These are phyloP conservation scores for Equus quagga DNA, from an alignment of 2,113 vertebrate genomes.

Conservation along the genomic window DNA sequence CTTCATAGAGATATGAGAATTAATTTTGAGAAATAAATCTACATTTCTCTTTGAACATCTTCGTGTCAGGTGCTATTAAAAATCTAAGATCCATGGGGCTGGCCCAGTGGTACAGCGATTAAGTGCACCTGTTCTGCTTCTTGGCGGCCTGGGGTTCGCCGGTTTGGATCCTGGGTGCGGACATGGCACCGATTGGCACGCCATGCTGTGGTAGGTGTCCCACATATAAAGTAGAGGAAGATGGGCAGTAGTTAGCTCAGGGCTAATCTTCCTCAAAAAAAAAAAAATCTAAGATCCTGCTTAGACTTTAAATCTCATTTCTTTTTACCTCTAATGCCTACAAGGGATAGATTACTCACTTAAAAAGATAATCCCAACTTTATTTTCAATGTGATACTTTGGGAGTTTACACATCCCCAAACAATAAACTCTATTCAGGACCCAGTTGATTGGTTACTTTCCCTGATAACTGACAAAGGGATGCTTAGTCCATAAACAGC, in stretches of 20 bases:
- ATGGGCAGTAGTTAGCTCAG: too few relatives aligned
- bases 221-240: too few relatives aligned
- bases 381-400: constrained; percentile 28
- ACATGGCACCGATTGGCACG: too few relatives aligned
- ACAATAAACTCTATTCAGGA: background rate
- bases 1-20: background rate
- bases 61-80: background rate
- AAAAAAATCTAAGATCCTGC: background rate
- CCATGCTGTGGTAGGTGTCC: too few relatives aligned
- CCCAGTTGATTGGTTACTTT: background rate
- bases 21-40: constrained; percentile 12
- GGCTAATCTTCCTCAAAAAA: too few relatives aligned
- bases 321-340: background rate
- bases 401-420: background rate
- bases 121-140: too few relatives aligned
- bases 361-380: background rate
- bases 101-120: too few relatives aligned
- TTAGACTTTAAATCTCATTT: constrained; percentile 27
- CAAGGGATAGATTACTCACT: background rate
- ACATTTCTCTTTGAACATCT: background rate
- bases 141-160: too few relatives aligned
- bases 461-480: background rate
- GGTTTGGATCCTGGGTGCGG: too few relatives aligned
- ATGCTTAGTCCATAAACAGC: background rate
- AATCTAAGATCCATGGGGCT: background rate